Evolutionary conservation across 1,140 invertebrate species (phyloP).

Genomic region (Battus philenor): DNA sequence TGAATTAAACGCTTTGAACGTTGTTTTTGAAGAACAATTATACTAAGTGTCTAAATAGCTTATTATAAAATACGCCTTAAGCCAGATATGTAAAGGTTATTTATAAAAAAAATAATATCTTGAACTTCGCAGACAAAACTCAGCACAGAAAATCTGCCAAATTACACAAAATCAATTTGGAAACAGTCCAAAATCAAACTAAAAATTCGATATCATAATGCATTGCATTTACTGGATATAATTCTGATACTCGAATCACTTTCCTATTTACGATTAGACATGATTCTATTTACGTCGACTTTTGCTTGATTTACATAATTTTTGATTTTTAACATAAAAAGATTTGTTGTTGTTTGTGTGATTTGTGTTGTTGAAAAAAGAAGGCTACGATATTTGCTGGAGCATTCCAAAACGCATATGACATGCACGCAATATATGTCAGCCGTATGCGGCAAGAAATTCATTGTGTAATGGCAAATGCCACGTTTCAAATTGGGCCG

Average conservation of each 20-base stretch:
- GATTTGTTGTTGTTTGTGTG: no score
- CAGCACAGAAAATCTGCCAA: slow-evolving; percentile 52
- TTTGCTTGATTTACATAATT: background rate
- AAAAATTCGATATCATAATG: slow-evolving; percentile 29
- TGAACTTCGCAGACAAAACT: slow-evolving; percentile 42
- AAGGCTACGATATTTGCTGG: slow-evolving; percentile 48
- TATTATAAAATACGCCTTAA: no score
- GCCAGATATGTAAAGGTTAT: no score
- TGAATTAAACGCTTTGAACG: no score
- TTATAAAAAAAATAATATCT: slow-evolving; percentile 19
- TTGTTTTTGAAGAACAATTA: no score
- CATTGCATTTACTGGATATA: slow-evolving; percentile 24
- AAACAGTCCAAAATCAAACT: slow-evolving; percentile 40
- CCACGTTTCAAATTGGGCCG: slow-evolving; percentile 63
- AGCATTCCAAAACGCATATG: slow-evolving; percentile 49
- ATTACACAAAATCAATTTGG: slow-evolving; percentile 64
- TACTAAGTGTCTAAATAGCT: no score
- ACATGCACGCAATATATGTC: slow-evolving; percentile 66
- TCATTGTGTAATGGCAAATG: slow-evolving; percentile 68
- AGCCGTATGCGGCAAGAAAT: slow-evolving; percentile 66
- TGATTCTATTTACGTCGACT: background rate
- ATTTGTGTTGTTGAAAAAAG: no score
- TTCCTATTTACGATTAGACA: no score
- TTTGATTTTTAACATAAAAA: slow-evolving; percentile 4
- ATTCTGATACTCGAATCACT: slow-evolving; percentile 10